These are phyloP conservation scores for Hartigia nigra DNA, from an alignment of 2,888 invertebrate species.

Conservation along the genomic window DNA sequence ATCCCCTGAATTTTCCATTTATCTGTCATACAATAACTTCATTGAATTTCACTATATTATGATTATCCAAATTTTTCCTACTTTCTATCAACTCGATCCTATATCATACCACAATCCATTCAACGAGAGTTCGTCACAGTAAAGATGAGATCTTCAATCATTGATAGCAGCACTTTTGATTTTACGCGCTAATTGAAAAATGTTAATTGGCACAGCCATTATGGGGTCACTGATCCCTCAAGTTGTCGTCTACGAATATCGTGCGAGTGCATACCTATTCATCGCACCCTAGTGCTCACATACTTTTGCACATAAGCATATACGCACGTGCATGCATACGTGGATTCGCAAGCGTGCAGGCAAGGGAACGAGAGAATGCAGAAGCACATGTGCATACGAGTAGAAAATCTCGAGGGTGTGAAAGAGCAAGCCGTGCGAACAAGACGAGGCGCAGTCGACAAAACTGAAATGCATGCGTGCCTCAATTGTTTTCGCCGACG, in stretches of 20 bases:
- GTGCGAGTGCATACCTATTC: slow-evolving; percentile 41
- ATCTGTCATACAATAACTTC: too few species aligned
- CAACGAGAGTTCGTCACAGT: neutral
- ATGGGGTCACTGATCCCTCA: slow-evolving; percentile 56
- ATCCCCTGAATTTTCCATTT: neutral
- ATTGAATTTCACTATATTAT: too few species aligned
- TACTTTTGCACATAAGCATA: slow-evolving; percentile 12
- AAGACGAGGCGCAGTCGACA: slow-evolving; percentile 31
- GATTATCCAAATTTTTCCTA: neutral
- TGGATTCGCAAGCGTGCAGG: slow-evolving; percentile 20
- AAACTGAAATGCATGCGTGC: slow-evolving; percentile 54
- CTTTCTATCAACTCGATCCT: neutral
- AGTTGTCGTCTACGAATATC: slow-evolving; percentile 34
- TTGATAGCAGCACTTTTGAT: neutral
- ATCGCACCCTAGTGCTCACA: slow-evolving; percentile 27
- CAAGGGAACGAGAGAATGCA: slow-evolving; percentile 13
- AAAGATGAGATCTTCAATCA: neutral
- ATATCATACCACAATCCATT: neutral
- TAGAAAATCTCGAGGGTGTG: slow-evolving; percentile 53
- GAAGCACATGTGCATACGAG: slow-evolving; percentile 18
- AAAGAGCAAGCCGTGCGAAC: slow-evolving; percentile 40
- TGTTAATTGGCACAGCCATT: slow-evolving; percentile 49
- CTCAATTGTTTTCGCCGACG: slow-evolving; percentile 48
- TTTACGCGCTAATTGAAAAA: slow-evolving; percentile 10
- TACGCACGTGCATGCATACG: neutral